Percentiles rank a stretch among this genome's conserved stretches.
phyloP scores from a whole-genome alignment of 2,113 vertebrate species.

The Amblyornis subalaris region DNA sequence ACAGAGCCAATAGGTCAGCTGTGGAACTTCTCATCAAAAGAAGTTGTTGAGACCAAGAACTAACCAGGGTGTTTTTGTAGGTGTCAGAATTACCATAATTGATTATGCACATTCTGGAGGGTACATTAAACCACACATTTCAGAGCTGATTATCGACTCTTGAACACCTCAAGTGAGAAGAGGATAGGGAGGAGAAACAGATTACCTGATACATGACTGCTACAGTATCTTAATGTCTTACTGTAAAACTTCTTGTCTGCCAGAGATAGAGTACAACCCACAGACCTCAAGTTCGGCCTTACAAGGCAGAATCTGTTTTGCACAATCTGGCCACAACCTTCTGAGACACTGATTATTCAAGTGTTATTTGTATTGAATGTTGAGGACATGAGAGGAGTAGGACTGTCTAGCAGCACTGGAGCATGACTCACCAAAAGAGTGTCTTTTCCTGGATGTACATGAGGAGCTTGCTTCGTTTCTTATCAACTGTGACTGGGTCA shows the following conservation, averaged over 20 bases:
- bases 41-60: neutral
- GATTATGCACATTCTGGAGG: neutral
- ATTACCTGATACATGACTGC: neutral
- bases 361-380: neutral
- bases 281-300: neutral
- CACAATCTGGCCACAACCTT: neutral
- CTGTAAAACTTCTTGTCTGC: neutral
- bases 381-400: neutral
- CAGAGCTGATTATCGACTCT: neutral
- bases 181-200: neutral
- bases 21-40: neutral
- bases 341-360: neutral
- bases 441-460: neutral
- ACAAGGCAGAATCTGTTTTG: neutral
- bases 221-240: neutral
- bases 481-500: neutral
- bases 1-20: neutral
- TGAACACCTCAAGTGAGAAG: neutral
- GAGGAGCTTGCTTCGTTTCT: neutral
- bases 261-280: neutral
- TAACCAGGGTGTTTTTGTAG: neutral
- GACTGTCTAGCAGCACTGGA: neutral
- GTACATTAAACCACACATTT: neutral
- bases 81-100: neutral
- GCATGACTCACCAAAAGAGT: neutral